These are phyloP conservation scores for Sebastiscus albofasciatus DNA, from an alignment of 2,797 vertebrate genomes.

Conservation along the genomic window DNA sequence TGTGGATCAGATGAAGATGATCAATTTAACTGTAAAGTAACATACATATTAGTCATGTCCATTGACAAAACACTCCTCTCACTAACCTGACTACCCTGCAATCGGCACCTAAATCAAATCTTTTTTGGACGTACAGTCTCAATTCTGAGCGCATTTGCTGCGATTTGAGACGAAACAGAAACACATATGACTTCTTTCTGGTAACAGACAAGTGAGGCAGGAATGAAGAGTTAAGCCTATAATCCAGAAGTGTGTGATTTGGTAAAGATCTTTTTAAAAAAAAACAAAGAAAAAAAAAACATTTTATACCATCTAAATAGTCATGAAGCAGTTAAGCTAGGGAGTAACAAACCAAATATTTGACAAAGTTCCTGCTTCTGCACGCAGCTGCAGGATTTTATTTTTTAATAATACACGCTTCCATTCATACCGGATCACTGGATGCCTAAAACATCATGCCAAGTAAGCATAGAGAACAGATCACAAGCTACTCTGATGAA, in stretches of 20 bases:
- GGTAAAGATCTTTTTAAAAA: conserved; percentile 40
- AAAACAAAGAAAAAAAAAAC: conserved; percentile 17
- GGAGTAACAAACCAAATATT: conserved; percentile 69
- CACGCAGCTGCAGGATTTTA: conserved; percentile 43
- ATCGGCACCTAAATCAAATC: conserved; percentile 57
- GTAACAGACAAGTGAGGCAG: conserved; percentile 62
- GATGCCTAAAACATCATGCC: conserved; percentile 68
- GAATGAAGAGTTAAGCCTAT: conserved; percentile 68
- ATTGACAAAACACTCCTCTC: conserved; percentile 20
- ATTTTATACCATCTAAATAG: conserved; percentile 70
- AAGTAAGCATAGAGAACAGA: conserved; percentile 74
- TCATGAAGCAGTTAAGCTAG: conserved; percentile 72
- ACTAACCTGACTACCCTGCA: conserved; percentile 55
- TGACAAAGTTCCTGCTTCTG: conserved; percentile 59
- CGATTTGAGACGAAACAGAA: conserved; percentile 37
- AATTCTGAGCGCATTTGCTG: conserved; percentile 24
- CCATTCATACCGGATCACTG: conserved; percentile 67
- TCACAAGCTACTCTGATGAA: conserved; percentile 75
- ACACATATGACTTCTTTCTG: conserved; percentile 44
- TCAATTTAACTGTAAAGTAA: conserved; percentile 43
- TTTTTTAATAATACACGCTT: conserved; percentile 45
- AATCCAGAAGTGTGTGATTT: conserved; percentile 62
- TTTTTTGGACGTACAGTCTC: conserved; percentile 67
- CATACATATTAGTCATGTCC: conserved; percentile 33
- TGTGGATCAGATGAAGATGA: conserved; percentile 41